Evolutionary conservation across 2,888 invertebrate species (phyloP).

Genomic region (Athalia circularis): DNA sequence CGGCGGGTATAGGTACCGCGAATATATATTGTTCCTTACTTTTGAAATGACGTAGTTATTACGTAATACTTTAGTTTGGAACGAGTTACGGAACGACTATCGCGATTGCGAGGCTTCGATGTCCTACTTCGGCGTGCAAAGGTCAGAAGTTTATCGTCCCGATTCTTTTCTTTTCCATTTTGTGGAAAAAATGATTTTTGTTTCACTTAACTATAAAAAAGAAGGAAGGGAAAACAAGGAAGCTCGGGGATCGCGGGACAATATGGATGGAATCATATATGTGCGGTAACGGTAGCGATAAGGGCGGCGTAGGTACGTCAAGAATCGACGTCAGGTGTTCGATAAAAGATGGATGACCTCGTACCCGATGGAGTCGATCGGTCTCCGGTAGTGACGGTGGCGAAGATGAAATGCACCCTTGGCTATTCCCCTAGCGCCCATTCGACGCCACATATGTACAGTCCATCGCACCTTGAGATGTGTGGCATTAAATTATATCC

Average conservation of each 20-base stretch:
- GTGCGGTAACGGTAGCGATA: background rate
- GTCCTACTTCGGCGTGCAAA: background rate
- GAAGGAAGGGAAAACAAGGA: background rate
- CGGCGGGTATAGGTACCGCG: background rate
- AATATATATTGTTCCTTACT: conserved; percentile 18
- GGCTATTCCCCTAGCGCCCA: conserved; percentile 57
- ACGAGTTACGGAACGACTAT: conserved; percentile 17
- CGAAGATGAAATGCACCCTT: conserved; percentile 73
- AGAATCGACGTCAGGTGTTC: conserved; percentile 54
- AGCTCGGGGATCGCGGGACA: conserved; percentile 2
- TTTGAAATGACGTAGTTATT: conserved; percentile 20
- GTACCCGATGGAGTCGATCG: conserved; percentile 68
- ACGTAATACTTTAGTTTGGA: background rate
- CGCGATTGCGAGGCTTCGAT: no score
- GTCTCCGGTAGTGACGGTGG: conserved; percentile 70
- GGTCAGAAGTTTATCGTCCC: background rate
- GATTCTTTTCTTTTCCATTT: background rate
- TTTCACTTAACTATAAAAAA: background rate
- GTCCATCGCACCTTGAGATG: background rate
- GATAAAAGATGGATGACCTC: conserved; percentile 73
- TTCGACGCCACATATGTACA: conserved; percentile 2
- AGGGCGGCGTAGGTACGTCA: conserved; percentile 7
- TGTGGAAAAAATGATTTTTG: background rate
- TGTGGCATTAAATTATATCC: no score
- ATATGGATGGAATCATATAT: conserved; percentile 13